Percentiles rank a stretch among this genome's conserved stretches.
These are phyloP conservation scores for Anagyrus pseudococci DNA, from an alignment of 2,888 invertebrate species.

Conservation along the genomic window DNA sequence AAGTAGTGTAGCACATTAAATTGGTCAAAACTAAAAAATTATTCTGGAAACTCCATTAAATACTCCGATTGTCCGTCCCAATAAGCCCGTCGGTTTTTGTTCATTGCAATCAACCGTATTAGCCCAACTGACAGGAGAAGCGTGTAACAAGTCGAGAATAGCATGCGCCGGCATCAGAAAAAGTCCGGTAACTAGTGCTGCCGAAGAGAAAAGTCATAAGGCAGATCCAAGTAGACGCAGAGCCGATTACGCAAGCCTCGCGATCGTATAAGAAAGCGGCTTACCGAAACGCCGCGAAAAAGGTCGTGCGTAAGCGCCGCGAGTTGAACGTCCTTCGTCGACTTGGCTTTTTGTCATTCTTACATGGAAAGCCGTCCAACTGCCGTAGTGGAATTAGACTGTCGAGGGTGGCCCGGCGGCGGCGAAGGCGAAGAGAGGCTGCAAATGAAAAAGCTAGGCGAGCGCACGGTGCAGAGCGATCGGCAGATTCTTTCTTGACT, in stretches of 20 bases:
- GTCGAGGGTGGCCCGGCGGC: not conserved
- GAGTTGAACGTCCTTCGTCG: slow-evolving; percentile 30
- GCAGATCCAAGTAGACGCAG: no score
- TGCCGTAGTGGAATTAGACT: not conserved
- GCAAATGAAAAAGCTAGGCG: not conserved
- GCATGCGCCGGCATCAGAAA: not conserved
- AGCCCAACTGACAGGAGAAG: no score
- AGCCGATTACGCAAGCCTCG: no score
- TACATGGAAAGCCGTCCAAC: slow-evolving; percentile 20
- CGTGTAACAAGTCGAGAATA: not conserved
- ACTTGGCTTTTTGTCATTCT: slow-evolving; percentile 35
- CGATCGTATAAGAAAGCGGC: slow-evolving; percentile 3
- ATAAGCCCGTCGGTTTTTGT: no score
- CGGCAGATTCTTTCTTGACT: no score
- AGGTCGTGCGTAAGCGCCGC: not conserved
- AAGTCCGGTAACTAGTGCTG: no score
- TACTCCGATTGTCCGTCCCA: no score
- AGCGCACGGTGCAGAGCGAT: not conserved
- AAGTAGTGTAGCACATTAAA: no score
- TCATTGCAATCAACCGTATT: no score
- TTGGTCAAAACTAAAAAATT: no score
- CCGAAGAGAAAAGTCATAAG: no score
- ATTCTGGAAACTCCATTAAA: no score
- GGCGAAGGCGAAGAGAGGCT: not conserved
- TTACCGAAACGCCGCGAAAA: not conserved